Evolutionary conservation across 2,797 vertebrate genomes (phyloP).

Genomic region (Sebastes hubbsi): DNA sequence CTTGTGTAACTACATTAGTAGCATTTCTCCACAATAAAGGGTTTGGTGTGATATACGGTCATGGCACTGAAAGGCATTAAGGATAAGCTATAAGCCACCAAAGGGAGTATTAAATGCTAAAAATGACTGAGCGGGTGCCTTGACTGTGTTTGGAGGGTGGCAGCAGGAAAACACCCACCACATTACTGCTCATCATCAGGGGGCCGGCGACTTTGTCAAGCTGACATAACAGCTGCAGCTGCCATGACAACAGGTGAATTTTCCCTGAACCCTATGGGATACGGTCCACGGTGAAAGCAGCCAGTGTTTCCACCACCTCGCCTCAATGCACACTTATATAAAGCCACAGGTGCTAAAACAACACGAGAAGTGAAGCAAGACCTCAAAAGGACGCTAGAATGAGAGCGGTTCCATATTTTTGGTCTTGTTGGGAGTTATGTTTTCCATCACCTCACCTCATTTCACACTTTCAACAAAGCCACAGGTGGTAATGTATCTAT

Average conservation of each 20-base stretch:
- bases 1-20: neutral
- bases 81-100: neutral
- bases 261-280: constrained; percentile 27
- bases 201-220: constrained; percentile 6
- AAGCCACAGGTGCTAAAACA: constrained; percentile 57
- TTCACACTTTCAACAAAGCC: constrained; percentile 50
- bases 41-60: neutral
- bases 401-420: constrained; percentile 28
- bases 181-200: constrained; percentile 42
- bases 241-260: constrained; percentile 52
- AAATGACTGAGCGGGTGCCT: neutral
- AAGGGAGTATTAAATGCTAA: neutral
- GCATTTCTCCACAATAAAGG: neutral
- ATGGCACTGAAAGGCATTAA: neutral
- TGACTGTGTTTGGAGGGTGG: neutral
- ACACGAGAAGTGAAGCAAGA: constrained; percentile 20
- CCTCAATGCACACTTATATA: constrained; percentile 27
- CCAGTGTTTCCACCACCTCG: constrained; percentile 57
- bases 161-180: constrained; percentile 22
- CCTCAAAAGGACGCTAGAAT: constrained; percentile 9
- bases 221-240: constrained; percentile 41
- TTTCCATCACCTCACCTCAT: constrained; percentile 69
- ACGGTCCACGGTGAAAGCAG: constrained; percentile 31
- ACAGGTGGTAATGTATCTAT: constrained; percentile 3
- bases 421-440: constrained; percentile 16